Percentiles rank a stretch among this genome's conserved stretches.
Conservation (phyloP, 2,113 vertebrate genomes). For the rat (Rattus norvegicus) region GRCr8 NC_086022.1:134766501-134767000, state of each 20-base stretch:
- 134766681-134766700: not conserved
- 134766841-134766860: not conserved
- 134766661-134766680: not conserved
- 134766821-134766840: not conserved
- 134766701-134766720: not conserved
- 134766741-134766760: not conserved
- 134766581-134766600: not conserved
- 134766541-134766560: not conserved
- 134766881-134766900: not conserved
- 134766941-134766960: not conserved
- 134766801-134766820: not conserved
- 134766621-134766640: not conserved
- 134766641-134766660: not conserved
- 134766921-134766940: not conserved
- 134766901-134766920: not conserved
- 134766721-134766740: not conserved
- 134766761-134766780: not conserved
- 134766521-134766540: not conserved
- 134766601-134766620: not conserved
- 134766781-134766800: not conserved
- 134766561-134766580: not conserved
- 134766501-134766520: not conserved
- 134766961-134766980: conserved; percentile 7
- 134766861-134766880: not conserved
- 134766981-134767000: not conserved